These are phyloP conservation scores for Petroica traversi DNA, from an alignment of 2,113 vertebrate species.

Conservation along the genomic window DNA sequence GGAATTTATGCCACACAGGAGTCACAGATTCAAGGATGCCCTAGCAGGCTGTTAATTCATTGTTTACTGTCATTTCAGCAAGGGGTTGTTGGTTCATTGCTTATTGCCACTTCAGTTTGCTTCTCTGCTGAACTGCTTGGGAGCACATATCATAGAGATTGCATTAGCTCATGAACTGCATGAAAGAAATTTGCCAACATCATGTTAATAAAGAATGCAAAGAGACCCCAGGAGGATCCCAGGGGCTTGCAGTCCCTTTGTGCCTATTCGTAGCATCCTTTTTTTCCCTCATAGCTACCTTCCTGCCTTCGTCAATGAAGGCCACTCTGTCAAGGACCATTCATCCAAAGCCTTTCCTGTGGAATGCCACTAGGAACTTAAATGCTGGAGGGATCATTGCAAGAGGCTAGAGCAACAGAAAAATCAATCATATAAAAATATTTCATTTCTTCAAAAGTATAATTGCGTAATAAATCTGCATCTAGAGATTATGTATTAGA, in stretches of 20 bases:
- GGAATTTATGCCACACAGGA: not conserved
- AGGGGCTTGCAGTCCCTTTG: not conserved
- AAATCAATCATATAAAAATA: not conserved
- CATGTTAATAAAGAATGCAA: not conserved
- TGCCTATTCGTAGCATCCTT: not conserved
- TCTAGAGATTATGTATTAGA: not conserved
- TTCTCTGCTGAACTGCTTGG: not conserved
- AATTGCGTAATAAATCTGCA: constrained; percentile 4
- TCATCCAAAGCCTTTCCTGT: not conserved
- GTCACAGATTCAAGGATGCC: not conserved
- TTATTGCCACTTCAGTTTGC: not conserved
- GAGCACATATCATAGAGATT: not conserved
- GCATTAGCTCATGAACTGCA: not conserved
- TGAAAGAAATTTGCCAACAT: not conserved
- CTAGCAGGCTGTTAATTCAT: not conserved
- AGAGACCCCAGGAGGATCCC: not conserved
- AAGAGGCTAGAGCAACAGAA: not conserved
- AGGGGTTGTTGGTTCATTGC: not conserved
- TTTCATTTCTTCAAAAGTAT: not conserved
- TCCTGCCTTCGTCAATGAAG: not conserved
- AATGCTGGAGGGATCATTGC: not conserved
- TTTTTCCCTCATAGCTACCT: not conserved
- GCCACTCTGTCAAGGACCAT: not conserved
- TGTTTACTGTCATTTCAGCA: not conserved
- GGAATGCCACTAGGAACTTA: not conserved